Percentiles rank a stretch among this genome's conserved stretches.
Evolutionary conservation across 2,888 invertebrate species (phyloP).

Genomic region (Koerneria pararmatus): DNA sequence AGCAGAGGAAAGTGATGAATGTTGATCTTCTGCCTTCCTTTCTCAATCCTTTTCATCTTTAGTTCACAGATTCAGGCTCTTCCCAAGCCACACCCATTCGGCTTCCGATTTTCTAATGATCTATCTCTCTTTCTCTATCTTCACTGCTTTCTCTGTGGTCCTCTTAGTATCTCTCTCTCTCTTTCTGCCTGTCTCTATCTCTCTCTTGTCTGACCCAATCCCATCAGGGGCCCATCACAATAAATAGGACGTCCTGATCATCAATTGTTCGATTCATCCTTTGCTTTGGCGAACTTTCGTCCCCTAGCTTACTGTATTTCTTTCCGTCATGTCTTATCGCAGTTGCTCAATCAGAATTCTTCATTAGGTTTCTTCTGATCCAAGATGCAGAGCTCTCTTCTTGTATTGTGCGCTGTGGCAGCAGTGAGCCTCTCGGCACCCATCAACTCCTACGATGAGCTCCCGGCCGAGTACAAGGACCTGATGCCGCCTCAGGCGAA

Average conservation of each 20-base stretch:
- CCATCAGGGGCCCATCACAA: not conserved
- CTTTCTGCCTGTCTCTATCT: not conserved
- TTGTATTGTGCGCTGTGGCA: constrained; percentile 36
- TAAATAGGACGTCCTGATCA: too few relatives aligned
- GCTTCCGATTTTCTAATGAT: not conserved
- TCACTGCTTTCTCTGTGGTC: not conserved
- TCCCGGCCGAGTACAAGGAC: constrained; percentile 53
- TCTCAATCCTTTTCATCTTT: too few relatives aligned
- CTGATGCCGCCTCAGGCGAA: constrained; percentile 54
- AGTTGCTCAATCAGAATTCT: not conserved
- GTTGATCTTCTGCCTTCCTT: too few relatives aligned
- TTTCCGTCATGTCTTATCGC: not conserved
- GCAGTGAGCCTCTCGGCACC: constrained; percentile 35
- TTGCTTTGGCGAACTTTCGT: not conserved
- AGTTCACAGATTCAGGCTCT: too few relatives aligned
- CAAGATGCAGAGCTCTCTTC: constrained; percentile 30
- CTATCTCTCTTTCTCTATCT: not conserved
- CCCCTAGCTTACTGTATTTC: not conserved
- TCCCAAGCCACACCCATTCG: not conserved
- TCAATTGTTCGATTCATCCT: too few relatives aligned
- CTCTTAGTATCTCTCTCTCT: not conserved
- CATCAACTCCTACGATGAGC: constrained; percentile 44
- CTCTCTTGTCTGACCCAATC: not conserved
- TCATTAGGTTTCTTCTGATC: not conserved
- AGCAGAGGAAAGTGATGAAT: too few relatives aligned